These are phyloP conservation scores for Lycia hirtaria DNA, from an alignment of 2,888 invertebrate genomes.

Conservation along the genomic window DNA sequence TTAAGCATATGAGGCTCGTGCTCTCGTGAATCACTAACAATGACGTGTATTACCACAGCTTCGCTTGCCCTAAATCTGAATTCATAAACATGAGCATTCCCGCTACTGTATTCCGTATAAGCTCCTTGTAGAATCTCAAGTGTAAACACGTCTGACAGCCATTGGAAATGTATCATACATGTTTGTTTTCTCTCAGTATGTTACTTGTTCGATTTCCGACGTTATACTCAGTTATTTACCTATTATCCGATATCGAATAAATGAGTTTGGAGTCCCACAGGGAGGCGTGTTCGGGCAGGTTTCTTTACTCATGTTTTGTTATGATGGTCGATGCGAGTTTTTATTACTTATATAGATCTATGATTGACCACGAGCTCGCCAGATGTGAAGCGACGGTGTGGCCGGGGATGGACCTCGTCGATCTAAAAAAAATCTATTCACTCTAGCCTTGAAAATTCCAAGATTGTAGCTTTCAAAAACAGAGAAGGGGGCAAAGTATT, in stretches of 20 bases:
- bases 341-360: not conserved
- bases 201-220: conserved; percentile 18
- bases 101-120: conserved; percentile 30
- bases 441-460: not conserved
- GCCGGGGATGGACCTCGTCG: too few species aligned
- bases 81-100: conserved; percentile 42
- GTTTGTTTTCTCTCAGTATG: conserved; percentile 40
- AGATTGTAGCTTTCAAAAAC: too few species aligned
- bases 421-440: not conserved
- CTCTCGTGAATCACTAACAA: conserved; percentile 44
- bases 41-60: conserved; percentile 29
- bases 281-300: conserved; percentile 9
- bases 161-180: conserved; percentile 37
- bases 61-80: conserved; percentile 33
- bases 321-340: not conserved
- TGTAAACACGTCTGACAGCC: conserved; percentile 44
- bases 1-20: conserved; percentile 34
- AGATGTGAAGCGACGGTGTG: too few species aligned
- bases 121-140: conserved; percentile 30
- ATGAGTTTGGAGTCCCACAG: conserved; percentile 13
- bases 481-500: too few species aligned
- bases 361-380: too few species aligned
- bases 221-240: conserved; percentile 22
- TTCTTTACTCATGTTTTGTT: conserved; percentile 9
- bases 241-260: conserved; percentile 22